Base-by-base conservation (phyloP, 1,140 invertebrate genomes). In the Ephestia elutella region DNA sequence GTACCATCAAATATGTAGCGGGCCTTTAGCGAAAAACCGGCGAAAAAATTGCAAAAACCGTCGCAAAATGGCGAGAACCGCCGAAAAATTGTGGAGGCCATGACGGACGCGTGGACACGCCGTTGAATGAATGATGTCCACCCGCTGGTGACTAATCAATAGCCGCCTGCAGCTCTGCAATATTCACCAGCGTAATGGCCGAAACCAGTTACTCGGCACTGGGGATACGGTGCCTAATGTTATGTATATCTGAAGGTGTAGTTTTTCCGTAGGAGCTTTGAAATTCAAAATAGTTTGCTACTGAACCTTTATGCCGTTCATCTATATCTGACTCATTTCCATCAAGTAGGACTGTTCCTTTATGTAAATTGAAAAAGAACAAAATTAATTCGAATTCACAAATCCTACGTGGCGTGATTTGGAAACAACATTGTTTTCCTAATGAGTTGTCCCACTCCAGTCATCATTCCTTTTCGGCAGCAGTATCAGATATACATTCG, bases 1-100 rank as follows among this genome's bases (percentile, higher is more conserved):
- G 66, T 60, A 69, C 65, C 73, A 82, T 82, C 77, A 81, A 81
- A 82, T 81, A 85, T 81, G 73, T 73, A 80, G 68, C 60, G 64
- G 57, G 65, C 59, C 65, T 63, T 67, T 57, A 54, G 56, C 56
- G 63, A 67, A 73, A 57, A 57, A 49, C 21, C n/a, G 38, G 64
- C 66, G 63, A 63, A 61, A 64, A 68, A 56, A 48, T 56, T 32
- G 30, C 30, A 32, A 32, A 32, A 32, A 11, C 30, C 30, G 30
- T 32, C 55, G 64, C 65, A 70, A 70, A 77, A 66, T 66, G 63
- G 59, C 59, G 58, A 56, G 66, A 70, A 64, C 63, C 48, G n/a
- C 21, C 19, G 62, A 75, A 74, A 78, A 79, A 77, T 70, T 64
- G 60, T 59, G 61, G 38, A n/a, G 13, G 38, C 48, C 56, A 21